Base-by-base conservation (phyloP, 92 coral and sea anemone species). In the Paragorgia papillata region DNA sequence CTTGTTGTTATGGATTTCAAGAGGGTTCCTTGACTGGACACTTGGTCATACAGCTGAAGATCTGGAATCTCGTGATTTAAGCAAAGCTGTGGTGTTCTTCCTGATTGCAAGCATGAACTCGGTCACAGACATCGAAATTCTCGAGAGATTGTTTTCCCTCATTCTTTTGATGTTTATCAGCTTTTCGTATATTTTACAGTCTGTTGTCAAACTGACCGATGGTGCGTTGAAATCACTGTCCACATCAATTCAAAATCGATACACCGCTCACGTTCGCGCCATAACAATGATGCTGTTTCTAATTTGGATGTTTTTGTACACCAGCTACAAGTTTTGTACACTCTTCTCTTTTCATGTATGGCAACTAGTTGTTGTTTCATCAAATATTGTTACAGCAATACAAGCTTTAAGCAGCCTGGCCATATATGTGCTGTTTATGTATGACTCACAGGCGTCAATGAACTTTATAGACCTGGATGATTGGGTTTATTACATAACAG, bases 401-500 rank as follows among this genome's bases (percentile, higher is more conserved):
- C 93, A 91, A 68, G 77, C 87, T 19, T 57, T 87, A 80, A 88
- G 94, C 7, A 87, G 92, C 12, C 81, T 91, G 22, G 76, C 92
- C 29, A 73, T 88, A 18, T 94, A 88, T 75, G 85, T 82, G 37
- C 76, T 91, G 74, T 94, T 94, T 63, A 71, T 94, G 3, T 82
- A 86, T 24, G 92, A 94, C 79, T 85, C 88, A 0, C 90, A 87
- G 54, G 74, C 85, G 1, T 66, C 77, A 46, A 79, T 75, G 61
- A 88, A 83, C 26, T 82, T 91, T 79, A 88, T 84, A 77, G 88
- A 91, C 34, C 61, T 94, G 57, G 98, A 94, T 85, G 98, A 94
- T 69, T 89, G 88, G 76, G 90, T 94, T 13, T 94, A 94, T 57
- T 91, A 91, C 69, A 82, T 94, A 41, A 94, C 88, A 79, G 98